These are phyloP conservation scores for Scomber colias DNA, from an alignment of 2,113 vertebrate species.

Conservation along the genomic window DNA sequence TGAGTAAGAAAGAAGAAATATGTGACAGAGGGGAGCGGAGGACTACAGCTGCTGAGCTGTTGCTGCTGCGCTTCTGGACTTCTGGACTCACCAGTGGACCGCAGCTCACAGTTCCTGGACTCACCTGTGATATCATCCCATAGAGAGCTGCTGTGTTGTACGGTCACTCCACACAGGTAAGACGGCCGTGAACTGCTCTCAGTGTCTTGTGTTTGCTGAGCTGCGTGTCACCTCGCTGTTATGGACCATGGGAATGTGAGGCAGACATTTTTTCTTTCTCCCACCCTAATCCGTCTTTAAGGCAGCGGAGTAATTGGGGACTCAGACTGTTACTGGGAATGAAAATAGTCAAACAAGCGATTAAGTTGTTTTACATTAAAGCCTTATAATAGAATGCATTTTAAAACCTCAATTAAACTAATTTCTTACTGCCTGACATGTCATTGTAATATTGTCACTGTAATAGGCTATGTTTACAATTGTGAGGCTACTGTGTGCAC, in stretches of 20 bases:
- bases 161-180: constrained; percentile 49
- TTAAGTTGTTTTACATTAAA: accelerated
- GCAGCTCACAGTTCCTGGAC: background rate
- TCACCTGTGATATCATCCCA: background rate
- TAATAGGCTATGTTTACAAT: background rate
- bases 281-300: constrained; percentile 62
- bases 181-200: background rate
- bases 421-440: background rate
- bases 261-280: constrained; percentile 73
- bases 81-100: background rate
- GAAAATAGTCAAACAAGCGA: background rate
- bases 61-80: background rate
- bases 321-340: background rate
- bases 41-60: constrained; percentile 4
- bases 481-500: background rate
- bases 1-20: constrained; percentile 26
- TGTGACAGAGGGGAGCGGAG: constrained; percentile 41
- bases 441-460: background rate
- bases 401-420: background rate
- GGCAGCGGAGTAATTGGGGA: constrained; percentile 6
- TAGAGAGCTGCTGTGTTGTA: background rate
- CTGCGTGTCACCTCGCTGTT: constrained; percentile 36
- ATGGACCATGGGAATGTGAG: constrained; percentile 65
- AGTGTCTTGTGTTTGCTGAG: background rate
- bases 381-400: too few species aligned